Conservation (phyloP, 2,797 vertebrate species). For the Mormyrops attenuatus region DNA sequence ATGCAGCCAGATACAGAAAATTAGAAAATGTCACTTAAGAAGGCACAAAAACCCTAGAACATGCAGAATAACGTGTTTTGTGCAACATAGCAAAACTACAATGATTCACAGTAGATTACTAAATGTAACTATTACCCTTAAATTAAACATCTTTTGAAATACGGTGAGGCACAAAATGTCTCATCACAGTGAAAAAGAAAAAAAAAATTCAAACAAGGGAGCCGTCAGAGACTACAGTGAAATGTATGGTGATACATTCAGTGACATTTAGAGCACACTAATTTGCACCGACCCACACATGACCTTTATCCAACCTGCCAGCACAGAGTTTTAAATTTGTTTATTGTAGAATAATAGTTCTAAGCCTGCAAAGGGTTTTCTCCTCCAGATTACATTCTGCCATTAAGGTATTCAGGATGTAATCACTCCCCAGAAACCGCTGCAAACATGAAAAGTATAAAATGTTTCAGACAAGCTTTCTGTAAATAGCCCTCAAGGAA, state of each 20-base stretch:
- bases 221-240: background rate
- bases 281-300: background rate
- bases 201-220: background rate
- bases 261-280: conserved; percentile 19
- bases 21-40: conserved; percentile 33
- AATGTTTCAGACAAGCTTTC: background rate
- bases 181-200: conserved; percentile 14
- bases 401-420: background rate
- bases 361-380: background rate
- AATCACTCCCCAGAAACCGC: background rate
- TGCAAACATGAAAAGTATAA: background rate
- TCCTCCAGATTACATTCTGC: background rate
- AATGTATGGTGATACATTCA: conserved; percentile 22
- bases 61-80: conserved; percentile 47
- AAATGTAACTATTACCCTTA: conserved; percentile 21
- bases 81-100: conserved; percentile 51
- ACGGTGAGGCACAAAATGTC: conserved; percentile 37
- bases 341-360: background rate
- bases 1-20: conserved; percentile 46
- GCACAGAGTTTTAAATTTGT: background rate
- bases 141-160: conserved; percentile 41
- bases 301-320: background rate
- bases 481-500: background rate
- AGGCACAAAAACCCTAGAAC: conserved; percentile 59
- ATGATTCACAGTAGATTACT: conserved; percentile 37